Conservation (phyloP, 2,797 vertebrate genomes). For the Pseudopleuronectes americanus region DNA sequence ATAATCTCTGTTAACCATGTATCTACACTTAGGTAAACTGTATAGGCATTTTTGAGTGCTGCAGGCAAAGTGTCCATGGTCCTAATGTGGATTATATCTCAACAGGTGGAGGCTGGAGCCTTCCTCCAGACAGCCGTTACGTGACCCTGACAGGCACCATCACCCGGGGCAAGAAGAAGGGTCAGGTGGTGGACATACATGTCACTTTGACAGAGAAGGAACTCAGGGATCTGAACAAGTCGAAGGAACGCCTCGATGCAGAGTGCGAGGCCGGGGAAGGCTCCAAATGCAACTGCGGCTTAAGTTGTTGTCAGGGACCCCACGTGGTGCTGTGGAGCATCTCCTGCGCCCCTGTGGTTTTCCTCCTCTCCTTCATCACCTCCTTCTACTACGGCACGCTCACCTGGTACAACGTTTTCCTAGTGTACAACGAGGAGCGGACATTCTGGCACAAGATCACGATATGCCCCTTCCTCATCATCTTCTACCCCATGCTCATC, state of each 20-base stretch:
- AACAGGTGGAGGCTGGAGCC: slow-evolving; percentile 89
- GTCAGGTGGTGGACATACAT: slow-evolving; percentile 98
- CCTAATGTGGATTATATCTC: background rate
- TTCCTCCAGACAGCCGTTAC: slow-evolving; percentile 93
- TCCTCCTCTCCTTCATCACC: slow-evolving; percentile 93
- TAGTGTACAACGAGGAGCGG: slow-evolving; percentile 98
- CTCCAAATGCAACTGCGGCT: slow-evolving; percentile 82
- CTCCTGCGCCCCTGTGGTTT: slow-evolving; percentile 91
- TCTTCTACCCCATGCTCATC: slow-evolving; percentile 97
- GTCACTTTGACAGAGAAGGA: slow-evolving; percentile 95
- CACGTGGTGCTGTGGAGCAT: slow-evolving; percentile 95
- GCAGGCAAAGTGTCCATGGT: no score
- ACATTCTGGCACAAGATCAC: slow-evolving; percentile 99
- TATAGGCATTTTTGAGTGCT: background rate
- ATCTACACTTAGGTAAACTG: no score
- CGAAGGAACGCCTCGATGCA: slow-evolving; percentile 86
- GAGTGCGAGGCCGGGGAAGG: slow-evolving; percentile 78
- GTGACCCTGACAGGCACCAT: slow-evolving; percentile 98
- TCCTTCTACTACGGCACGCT: slow-evolving; percentile 99
- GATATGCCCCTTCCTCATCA: slow-evolving; percentile 95
- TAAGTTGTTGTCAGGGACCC: slow-evolving; percentile 90
- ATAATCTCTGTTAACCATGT: background rate
- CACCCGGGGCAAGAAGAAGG: slow-evolving; percentile 98
- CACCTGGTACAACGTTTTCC: slow-evolving; percentile 99
- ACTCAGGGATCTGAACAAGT: slow-evolving; percentile 91